phyloP scores from a whole-genome alignment of 1,140 invertebrate species.

The Drosophila ficusphila region DNA sequence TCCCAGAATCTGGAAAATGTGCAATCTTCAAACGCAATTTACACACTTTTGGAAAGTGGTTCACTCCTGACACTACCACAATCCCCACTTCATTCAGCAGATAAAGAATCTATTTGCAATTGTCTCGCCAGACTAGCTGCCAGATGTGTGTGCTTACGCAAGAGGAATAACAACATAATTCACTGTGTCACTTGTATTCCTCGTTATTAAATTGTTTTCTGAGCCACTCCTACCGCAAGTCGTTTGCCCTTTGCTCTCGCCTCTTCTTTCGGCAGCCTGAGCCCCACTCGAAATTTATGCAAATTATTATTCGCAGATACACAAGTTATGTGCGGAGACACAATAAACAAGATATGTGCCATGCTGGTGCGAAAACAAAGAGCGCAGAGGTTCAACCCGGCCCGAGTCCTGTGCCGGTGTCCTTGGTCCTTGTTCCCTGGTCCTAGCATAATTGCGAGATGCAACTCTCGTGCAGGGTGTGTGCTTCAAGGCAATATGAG shows the following conservation, averaged over 20 bases:
- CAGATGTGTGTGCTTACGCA: slow-evolving; percentile 22
- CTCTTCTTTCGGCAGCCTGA: not conserved
- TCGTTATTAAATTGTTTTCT: slow-evolving; percentile 79
- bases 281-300: slow-evolving; percentile 62
- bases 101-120: slow-evolving; percentile 11
- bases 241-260: slow-evolving; percentile 2
- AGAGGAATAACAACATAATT: slow-evolving; percentile 74
- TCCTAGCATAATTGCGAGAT: slow-evolving; percentile 62
- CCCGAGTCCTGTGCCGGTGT: not conserved
- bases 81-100: slow-evolving; percentile 2
- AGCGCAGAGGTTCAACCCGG: not conserved
- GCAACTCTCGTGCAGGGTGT: slow-evolving; percentile 31
- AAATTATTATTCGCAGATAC: slow-evolving; percentile 81
- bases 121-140: slow-evolving; percentile 3
- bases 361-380: slow-evolving; percentile 54
- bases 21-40: too few species aligned
- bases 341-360: slow-evolving; percentile 72
- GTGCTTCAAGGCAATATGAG: slow-evolving; percentile 25
- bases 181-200: slow-evolving; percentile 79
- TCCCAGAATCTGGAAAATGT: too few species aligned
- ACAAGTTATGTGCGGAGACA: slow-evolving; percentile 66
- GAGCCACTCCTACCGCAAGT: slow-evolving; percentile 47
- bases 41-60: not conserved
- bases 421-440: slow-evolving; percentile 51
- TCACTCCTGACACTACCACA: not conserved